Evolutionary conservation across 2,888 invertebrate genomes (phyloP).

Genomic region (Tachina fera): DNA sequence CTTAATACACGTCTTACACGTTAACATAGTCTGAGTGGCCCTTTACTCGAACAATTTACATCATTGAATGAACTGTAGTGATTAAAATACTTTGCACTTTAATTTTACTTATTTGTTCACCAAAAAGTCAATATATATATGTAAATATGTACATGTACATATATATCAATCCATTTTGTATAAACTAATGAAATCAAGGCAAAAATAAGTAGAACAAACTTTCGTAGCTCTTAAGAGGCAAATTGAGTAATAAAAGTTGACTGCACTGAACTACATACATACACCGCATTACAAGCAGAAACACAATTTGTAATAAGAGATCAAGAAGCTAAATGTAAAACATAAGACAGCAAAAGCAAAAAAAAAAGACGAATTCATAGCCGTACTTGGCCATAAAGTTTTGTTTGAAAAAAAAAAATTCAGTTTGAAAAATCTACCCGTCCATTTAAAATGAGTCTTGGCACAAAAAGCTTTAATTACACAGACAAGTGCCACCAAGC

Average conservation of each 20-base stretch:
- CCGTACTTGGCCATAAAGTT: constrained; percentile 5
- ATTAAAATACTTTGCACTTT: too few species aligned
- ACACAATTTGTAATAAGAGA: constrained; percentile 21
- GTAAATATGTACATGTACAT: too few species aligned
- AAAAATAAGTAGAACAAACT: background rate
- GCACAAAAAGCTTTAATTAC: constrained; percentile 67
- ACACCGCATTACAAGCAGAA: background rate
- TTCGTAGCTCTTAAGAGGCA: background rate
- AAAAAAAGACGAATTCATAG: constrained; percentile 11
- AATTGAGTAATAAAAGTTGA: constrained; percentile 24
- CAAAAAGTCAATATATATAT: too few species aligned
- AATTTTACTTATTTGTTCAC: too few species aligned
- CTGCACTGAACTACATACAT: background rate
- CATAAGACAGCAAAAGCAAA: background rate
- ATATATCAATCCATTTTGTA: too few species aligned
- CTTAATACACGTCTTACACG: too few species aligned
- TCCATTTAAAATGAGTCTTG: constrained; percentile 45
- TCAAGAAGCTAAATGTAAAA: constrained; percentile 37
- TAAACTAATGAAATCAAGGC: background rate
- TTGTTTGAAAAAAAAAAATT: constrained; percentile 12
- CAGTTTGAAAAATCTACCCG: constrained; percentile 33
- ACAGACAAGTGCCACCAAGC: constrained; percentile 63
- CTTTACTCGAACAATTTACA: too few species aligned
- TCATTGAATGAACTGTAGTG: too few species aligned
- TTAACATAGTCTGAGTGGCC: too few species aligned